Evolutionary conservation across 1,140 invertebrate species (phyloP).

Genomic region (Ceratina japonica): DNA sequence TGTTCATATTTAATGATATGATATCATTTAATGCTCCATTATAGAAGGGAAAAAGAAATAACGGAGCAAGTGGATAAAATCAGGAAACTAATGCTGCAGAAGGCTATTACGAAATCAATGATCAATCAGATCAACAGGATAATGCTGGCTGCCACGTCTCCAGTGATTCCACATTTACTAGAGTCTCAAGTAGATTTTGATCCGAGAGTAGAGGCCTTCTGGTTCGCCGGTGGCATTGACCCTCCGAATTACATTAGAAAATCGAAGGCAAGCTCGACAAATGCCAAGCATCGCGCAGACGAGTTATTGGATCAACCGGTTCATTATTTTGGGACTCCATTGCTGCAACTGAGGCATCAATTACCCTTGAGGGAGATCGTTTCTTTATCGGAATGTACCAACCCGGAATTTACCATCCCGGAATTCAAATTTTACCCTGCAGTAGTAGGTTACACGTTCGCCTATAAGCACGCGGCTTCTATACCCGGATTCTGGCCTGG

Average conservation of each 20-base stretch:
- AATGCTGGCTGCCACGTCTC: conserved; percentile 81
- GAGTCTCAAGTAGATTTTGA: conserved; percentile 85
- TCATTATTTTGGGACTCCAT: conserved; percentile 84
- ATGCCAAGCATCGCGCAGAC: conserved; percentile 66
- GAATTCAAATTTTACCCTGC: conserved; percentile 81
- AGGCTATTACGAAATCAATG: conserved; percentile 77
- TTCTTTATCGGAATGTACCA: conserved; percentile 80
- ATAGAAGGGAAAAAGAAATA: conserved; percentile 64
- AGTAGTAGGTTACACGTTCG: conserved; percentile 79
- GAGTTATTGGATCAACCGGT: conserved; percentile 83
- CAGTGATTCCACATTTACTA: conserved; percentile 82
- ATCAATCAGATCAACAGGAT: conserved; percentile 85
- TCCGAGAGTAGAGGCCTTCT: conserved; percentile 89
- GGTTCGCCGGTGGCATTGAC: conserved; percentile 86
- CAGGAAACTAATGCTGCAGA: conserved; percentile 22
- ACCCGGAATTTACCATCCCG: conserved; percentile 80
- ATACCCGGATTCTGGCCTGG: conserved; percentile 92
- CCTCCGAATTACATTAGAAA: conserved; percentile 77
- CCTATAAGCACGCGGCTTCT: conserved; percentile 83
- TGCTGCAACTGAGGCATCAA: conserved; percentile 83
- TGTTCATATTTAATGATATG: conserved; percentile 16
- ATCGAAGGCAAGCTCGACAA: conserved; percentile 53
- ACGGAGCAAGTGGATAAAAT: conserved; percentile 31
- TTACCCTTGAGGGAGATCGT: conserved; percentile 84
- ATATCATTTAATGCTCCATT: conserved; percentile 28